phyloP scores from a whole-genome alignment of 2,888 invertebrate species.

The Hyposoter didymator region DNA sequence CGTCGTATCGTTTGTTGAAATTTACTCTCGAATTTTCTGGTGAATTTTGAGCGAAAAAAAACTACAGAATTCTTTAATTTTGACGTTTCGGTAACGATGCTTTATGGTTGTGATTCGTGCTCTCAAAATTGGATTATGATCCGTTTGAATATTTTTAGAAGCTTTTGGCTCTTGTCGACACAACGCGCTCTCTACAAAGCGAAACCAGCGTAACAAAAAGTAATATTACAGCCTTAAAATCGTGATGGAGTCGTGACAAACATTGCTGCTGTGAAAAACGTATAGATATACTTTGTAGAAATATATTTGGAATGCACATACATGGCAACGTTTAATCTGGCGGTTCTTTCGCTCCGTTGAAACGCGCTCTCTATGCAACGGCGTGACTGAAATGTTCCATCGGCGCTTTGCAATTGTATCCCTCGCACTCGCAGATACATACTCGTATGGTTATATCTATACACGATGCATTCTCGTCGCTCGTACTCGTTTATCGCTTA shows the following conservation, averaged over 20 bases:
- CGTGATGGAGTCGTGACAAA: slow-evolving; percentile 52
- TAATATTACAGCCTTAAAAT: slow-evolving; percentile 10
- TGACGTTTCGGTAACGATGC: neutral
- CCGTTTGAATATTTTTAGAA: neutral
- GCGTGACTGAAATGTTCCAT: slow-evolving; percentile 58
- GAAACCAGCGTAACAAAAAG: neutral
- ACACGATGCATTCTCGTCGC: slow-evolving; percentile 42
- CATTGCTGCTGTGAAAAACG: slow-evolving; percentile 26
- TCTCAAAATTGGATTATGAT: neutral
- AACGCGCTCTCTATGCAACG: slow-evolving; percentile 59
- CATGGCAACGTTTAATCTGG: slow-evolving; percentile 69
- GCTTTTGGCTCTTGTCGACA: neutral
- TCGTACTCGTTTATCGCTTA: slow-evolving; percentile 63
- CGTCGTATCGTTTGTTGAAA: no score
- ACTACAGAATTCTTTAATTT: neutral
- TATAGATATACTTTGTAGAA: neutral
- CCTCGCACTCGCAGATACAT: neutral
- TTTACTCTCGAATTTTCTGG: neutral
- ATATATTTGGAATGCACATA: slow-evolving; percentile 18
- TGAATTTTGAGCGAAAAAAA: neutral
- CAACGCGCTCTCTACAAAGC: neutral
- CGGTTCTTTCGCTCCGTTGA: slow-evolving; percentile 66
- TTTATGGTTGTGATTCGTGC: neutral
- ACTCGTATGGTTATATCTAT: neutral
- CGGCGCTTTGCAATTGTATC: slow-evolving; percentile 50